Evolutionary conservation across 1,140 invertebrate species (phyloP), one percentile per base, ranked within the genome.

Genomic region (Maniola jurtina): DNA sequence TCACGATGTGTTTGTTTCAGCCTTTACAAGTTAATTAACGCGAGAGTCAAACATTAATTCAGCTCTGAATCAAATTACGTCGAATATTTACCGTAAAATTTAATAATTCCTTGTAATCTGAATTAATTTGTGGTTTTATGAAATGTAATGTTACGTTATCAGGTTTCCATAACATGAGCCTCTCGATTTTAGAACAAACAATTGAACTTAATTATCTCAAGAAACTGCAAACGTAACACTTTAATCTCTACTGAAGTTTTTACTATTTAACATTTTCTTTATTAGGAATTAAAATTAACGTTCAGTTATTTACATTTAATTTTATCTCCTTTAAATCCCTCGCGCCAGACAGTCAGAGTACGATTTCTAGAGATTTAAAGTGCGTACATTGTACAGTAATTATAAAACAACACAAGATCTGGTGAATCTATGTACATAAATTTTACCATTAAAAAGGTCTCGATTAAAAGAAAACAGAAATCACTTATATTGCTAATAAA

Each of bases 81-180:
- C 47, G 16, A 59, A 59, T 60, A 64, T 64, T 45, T 66, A 60
- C 57, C 16, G 33, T 42, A 34, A 14, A 42, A 60, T 65, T 40
- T 50, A 56, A 57, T 45, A 48, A 65, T 33, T 40, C 56, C 45
- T 10, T 63, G 38, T 40, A 61, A 59, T 16, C 48, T 33, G 54
- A 68, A 64, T 68, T 64, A 64, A 63, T 59, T 54, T 54, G 58
- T 35, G 61, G 47, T 64, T 60, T 64, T 45, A 42, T 54, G 40
- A 42, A 59, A 66, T 48, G 14, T 40, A 64, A 63, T 54, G 15
- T 33, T 52, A 68, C 50, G 38, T 47, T 40, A 54, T 63, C 54
- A 48, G 45, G 55, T 54, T 50, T 59, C 45, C 50, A 45, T 45
- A 3, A 40, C 59, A 33, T 25, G n/a, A 61, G 25, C n/a, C 25